Evolutionary conservation across 2,113 vertebrate genomes (phyloP).

Genomic region (Malurus elegans): DNA sequence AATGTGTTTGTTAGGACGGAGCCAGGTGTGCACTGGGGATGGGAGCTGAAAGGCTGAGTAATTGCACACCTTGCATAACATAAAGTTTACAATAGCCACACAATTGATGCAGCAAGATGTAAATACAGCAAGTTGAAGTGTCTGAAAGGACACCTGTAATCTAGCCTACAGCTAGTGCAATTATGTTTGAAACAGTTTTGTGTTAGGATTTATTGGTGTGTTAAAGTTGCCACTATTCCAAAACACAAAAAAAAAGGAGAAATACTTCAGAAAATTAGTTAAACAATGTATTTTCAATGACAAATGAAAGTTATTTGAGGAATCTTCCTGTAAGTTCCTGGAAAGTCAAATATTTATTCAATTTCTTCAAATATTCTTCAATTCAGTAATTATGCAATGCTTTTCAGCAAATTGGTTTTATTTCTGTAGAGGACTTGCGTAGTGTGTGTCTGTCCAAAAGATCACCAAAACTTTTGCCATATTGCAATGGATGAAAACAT

Average conservation of each 20-base stretch:
- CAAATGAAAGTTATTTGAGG: background rate
- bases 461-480: background rate
- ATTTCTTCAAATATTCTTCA: background rate
- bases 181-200: constrained; percentile 32
- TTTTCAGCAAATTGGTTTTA: background rate
- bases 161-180: constrained; percentile 30
- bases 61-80: constrained; percentile 68
- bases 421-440: background rate
- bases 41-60: constrained; percentile 32
- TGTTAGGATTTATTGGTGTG: constrained; percentile 8
- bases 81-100: constrained; percentile 59
- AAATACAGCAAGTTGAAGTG: constrained; percentile 46
- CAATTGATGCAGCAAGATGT: constrained; percentile 52
- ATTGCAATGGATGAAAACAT: background rate
- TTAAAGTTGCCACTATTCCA: background rate
- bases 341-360: background rate
- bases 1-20: constrained; percentile 49
- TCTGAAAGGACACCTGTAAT: constrained; percentile 67
- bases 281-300: background rate
- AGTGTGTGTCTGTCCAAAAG: background rate
- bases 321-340: background rate
- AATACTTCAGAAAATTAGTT: background rate
- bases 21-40: constrained; percentile 64
- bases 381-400: background rate
- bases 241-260: background rate